These are phyloP conservation scores for Eurystomus gularis DNA, from an alignment of 2,113 vertebrate species.

Conservation along the genomic window DNA sequence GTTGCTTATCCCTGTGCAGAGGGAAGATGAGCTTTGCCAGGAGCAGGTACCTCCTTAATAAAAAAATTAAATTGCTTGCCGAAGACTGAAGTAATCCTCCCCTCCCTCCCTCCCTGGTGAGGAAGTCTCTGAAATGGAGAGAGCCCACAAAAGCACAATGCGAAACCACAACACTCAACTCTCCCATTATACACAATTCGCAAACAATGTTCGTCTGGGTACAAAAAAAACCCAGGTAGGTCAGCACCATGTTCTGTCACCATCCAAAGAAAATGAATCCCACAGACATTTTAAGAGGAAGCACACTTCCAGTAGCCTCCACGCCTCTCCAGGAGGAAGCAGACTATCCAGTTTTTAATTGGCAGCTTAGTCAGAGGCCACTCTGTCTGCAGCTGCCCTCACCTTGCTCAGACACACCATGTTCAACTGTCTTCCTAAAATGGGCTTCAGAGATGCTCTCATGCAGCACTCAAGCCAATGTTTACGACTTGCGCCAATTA, in stretches of 20 bases:
- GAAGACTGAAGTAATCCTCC: neutral
- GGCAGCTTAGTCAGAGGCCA: constrained; percentile 27
- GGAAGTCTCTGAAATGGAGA: neutral
- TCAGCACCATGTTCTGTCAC: neutral
- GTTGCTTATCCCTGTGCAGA: neutral
- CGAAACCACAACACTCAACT: constrained; percentile 8
- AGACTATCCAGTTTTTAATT: constrained; percentile 66
- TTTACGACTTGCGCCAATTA: neutral
- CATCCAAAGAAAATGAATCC: neutral
- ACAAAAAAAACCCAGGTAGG: neutral
- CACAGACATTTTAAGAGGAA: constrained; percentile 14
- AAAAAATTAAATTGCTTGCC: neutral
- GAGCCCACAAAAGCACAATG: neutral
- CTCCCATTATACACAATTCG: neutral
- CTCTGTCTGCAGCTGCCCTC: neutral
- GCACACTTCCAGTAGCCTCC: neutral
- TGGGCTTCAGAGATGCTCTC: neutral
- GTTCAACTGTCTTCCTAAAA: neutral
- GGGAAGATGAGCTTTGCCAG: neutral
- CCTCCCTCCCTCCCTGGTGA: neutral
- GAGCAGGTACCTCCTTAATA: neutral
- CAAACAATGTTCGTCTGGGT: neutral
- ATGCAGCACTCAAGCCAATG: neutral
- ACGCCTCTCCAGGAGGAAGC: neutral
- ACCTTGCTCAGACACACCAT: neutral